Evolutionary conservation across 2,888 invertebrate genomes (phyloP).

Genomic region (Lasiommata megera): DNA sequence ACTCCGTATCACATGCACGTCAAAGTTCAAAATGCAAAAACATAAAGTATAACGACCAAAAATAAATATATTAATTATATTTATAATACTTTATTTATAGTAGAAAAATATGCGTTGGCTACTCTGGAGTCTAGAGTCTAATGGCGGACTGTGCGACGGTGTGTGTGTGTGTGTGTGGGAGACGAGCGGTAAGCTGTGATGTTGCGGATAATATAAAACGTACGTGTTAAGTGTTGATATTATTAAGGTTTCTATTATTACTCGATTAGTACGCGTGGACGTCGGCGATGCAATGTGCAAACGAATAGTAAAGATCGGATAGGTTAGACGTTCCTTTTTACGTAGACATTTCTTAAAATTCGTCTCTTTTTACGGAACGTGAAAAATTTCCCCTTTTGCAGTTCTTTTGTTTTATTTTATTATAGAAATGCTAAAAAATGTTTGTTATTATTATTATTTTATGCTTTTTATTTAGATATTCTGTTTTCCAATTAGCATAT

Average conservation of each 20-base stretch:
- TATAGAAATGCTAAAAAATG: too few species aligned
- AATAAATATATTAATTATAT: neutral
- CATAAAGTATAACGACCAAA: too few species aligned
- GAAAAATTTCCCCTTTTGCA: too few species aligned
- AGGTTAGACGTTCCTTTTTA: neutral
- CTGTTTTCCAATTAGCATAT: too few species aligned
- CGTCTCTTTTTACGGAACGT: neutral
- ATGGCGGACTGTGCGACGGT: neutral
- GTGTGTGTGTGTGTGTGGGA: neutral
- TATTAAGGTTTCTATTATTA: constrained; percentile 17
- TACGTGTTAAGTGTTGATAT: constrained; percentile 25
- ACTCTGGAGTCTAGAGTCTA: neutral
- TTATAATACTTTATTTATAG: neutral
- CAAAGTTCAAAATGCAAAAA: too few species aligned
- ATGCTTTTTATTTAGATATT: too few species aligned
- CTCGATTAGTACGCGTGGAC: neutral
- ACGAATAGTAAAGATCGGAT: neutral
- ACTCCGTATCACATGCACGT: too few species aligned
- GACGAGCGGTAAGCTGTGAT: constrained; percentile 29
- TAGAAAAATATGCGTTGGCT: neutral
- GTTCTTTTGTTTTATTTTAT: too few species aligned
- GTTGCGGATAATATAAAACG: constrained; percentile 18
- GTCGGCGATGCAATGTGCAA: neutral
- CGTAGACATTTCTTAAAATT: neutral
- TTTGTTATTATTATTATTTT: too few species aligned